Evolutionary conservation across 2,113 vertebrate genomes (phyloP).

Genomic region (Brachypodius melanocephalos): DNA sequence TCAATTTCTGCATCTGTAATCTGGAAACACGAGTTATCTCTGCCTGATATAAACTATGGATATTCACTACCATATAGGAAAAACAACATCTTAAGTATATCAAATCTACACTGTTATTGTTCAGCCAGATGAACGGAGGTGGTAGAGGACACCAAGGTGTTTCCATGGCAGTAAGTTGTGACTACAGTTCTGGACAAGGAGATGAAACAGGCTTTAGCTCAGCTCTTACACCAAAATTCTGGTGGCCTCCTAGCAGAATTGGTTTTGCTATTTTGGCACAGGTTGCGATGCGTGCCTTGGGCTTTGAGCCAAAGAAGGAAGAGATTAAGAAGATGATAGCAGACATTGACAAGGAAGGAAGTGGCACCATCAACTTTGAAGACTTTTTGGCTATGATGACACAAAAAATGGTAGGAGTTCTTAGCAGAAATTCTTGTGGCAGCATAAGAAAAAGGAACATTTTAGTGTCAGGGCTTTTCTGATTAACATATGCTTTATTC

Average conservation of each 20-base stretch:
- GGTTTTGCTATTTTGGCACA: conserved; percentile 45
- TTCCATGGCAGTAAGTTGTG: background rate
- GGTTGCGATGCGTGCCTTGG: conserved; percentile 91
- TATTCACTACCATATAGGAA: background rate
- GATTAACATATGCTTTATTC: background rate
- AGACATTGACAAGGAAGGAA: conserved; percentile 86
- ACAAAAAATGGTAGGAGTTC: conserved; percentile 85
- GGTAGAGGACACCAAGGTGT: background rate
- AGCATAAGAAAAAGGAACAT: background rate
- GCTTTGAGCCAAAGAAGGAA: conserved; percentile 95
- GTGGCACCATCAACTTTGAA: conserved; percentile 82
- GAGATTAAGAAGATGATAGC: conserved; percentile 91
- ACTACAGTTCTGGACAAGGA: background rate
- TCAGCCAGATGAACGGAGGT: background rate
- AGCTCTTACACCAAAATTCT: background rate
- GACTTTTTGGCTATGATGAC: conserved; percentile 90
- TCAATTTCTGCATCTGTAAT: background rate
- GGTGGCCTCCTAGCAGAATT: background rate
- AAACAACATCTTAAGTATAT: background rate
- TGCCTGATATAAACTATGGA: background rate
- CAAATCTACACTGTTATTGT: background rate
- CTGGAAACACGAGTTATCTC: background rate
- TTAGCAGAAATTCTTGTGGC: background rate
- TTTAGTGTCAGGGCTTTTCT: background rate
- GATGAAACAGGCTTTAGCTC: background rate